phyloP scores from a whole-genome alignment of 2,113 vertebrate genomes.

The Octodon degus region DNA sequence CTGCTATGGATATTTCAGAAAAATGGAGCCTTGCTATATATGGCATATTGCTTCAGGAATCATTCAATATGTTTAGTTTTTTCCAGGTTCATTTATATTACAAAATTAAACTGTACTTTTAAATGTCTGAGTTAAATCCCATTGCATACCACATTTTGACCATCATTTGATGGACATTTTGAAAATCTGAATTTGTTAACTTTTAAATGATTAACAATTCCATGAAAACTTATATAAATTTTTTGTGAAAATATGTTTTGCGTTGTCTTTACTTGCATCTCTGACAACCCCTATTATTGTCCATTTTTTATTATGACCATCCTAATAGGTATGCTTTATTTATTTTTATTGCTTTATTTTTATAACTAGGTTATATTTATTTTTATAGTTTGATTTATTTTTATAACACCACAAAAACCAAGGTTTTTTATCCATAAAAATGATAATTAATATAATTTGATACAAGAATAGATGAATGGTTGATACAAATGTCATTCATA shows the following conservation, averaged over 20 bases:
- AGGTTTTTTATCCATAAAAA: background rate
- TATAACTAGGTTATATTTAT: too few species aligned
- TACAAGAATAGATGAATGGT: background rate
- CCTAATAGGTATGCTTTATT: background rate
- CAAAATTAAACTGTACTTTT: background rate
- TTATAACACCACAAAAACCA: background rate
- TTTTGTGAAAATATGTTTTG: background rate
- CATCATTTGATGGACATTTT: background rate
- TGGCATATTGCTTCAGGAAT: background rate
- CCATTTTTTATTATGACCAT: background rate
- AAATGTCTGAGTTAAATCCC: background rate
- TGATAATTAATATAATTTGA: background rate
- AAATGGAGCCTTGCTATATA: background rate
- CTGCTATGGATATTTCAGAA: background rate
- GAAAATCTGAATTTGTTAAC: background rate
- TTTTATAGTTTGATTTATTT: too few species aligned
- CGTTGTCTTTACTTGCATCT: background rate
- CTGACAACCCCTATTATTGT: background rate
- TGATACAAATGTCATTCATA: slow-evolving; percentile 3
- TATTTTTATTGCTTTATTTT: background rate
- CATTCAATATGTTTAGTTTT: background rate
- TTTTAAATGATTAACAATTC: background rate
- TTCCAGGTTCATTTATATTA: background rate
- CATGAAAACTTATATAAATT: background rate
- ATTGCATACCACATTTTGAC: background rate